phyloP scores from a whole-genome alignment of 92 coral and sea anemone species.

The Umimayanthus kanabou region DNA sequence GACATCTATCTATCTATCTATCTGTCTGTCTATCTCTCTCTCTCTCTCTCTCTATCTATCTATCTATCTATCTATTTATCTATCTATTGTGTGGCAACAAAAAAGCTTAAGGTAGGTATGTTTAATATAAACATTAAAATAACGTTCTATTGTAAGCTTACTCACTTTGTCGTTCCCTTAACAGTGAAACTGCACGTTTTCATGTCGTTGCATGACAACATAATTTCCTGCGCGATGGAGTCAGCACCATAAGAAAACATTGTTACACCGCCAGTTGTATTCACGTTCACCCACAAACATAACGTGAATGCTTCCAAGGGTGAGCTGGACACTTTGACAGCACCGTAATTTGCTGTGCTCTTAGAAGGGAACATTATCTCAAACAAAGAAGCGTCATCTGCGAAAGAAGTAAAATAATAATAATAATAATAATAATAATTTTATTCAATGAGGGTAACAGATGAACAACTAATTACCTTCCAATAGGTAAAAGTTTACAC shows the following conservation, averaged over 20 bases:
- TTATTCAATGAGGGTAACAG: no score
- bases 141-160: neutral
- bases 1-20: no score
- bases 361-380: constrained; percentile 17
- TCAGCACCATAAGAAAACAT: constrained; percentile 1
- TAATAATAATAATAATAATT: no score
- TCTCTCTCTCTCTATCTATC: no score
- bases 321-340: neutral
- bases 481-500: no score
- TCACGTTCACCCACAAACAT: constrained; percentile 14
- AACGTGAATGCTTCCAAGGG: constrained; percentile 4
- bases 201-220: neutral
- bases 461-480: no score
- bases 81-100: no score
- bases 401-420: neutral
- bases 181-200: constrained; percentile 4
- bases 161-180: neutral
- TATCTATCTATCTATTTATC: no score
- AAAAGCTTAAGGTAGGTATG: neutral
- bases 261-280: neutral
- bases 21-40: no score
- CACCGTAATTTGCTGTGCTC: constrained; percentile 5
- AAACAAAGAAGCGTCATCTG: constrained; percentile 1
- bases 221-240: neutral
- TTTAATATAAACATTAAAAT: neutral